Evolutionary conservation across 2,888 invertebrate species (phyloP).

Genomic region (Tipula vernalis): DNA sequence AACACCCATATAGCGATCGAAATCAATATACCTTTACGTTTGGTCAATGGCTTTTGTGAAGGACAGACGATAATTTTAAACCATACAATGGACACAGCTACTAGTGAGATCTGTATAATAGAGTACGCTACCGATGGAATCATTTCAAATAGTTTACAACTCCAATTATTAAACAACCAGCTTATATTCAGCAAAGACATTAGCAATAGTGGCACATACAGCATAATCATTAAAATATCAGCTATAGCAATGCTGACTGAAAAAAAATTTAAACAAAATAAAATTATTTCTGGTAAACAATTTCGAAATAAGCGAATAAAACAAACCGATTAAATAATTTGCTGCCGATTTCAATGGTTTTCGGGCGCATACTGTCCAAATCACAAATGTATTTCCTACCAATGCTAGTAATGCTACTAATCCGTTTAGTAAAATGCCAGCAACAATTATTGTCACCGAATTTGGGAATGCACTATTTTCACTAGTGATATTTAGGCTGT

Average conservation of each 20-base stretch:
- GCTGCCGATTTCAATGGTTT: neutral
- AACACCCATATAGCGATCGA: neutral
- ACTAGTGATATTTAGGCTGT: too few relatives aligned
- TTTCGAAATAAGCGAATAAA: neutral
- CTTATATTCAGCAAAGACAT: neutral
- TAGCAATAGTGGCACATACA: neutral
- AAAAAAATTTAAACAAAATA: neutral
- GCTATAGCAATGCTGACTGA: neutral
- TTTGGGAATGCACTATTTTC: neutral
- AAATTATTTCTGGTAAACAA: neutral
- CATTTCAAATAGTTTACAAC: neutral
- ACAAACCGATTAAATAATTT: neutral
- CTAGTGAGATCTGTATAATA: neutral
- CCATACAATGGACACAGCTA: neutral
- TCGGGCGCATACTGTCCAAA: neutral
- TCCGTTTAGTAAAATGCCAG: neutral
- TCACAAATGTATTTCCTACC: neutral
- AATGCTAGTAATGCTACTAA: neutral
- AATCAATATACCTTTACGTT: neutral
- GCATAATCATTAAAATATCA: neutral
- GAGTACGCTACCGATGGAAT: neutral
- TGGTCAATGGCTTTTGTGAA: neutral
- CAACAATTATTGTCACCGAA: neutral
- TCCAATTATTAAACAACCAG: neutral
- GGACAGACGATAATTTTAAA: neutral